Conservation (phyloP, 2,888 invertebrate genomes). For the Dorcus parallelipipedus region DNA sequence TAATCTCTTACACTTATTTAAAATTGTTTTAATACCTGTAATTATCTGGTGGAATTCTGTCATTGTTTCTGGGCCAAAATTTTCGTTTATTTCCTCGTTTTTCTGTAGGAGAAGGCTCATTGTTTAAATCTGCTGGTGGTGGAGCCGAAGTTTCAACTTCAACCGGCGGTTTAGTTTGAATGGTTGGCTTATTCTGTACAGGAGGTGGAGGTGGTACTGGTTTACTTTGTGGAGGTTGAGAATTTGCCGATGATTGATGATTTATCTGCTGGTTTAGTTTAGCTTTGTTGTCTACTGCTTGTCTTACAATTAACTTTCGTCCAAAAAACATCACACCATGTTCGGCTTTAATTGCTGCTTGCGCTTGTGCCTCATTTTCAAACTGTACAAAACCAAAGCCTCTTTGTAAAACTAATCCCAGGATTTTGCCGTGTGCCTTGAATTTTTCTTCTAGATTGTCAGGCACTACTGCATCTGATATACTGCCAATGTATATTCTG, state of each 20-base stretch:
- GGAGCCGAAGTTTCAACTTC: slow-evolving; percentile 1
- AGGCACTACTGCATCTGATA: slow-evolving; percentile 59
- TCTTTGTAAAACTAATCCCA: slow-evolving; percentile 68
- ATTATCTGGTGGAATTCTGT: slow-evolving; percentile 11
- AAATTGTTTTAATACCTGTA: slow-evolving; percentile 6
- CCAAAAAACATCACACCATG: slow-evolving; percentile 70
- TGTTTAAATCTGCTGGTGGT: neutral
- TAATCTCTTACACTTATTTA: neutral
- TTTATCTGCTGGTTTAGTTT: slow-evolving; percentile 36
- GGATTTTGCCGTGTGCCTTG: slow-evolving; percentile 66
- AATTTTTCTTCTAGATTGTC: slow-evolving; percentile 73
- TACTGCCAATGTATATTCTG: slow-evolving; percentile 78
- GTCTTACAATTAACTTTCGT: slow-evolving; percentile 64
- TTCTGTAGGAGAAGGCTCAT: slow-evolving; percentile 5
- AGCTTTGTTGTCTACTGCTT: slow-evolving; percentile 52
- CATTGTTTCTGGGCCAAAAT: slow-evolving; percentile 12
- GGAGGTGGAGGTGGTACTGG: neutral
- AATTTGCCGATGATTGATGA: slow-evolving; percentile 32
- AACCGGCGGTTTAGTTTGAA: slow-evolving; percentile 7
- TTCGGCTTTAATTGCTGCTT: slow-evolving; percentile 68
- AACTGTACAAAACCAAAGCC: slow-evolving; percentile 89
- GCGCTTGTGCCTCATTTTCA: slow-evolving; percentile 70
- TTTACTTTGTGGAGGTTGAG: slow-evolving; percentile 1
- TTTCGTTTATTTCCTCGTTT: slow-evolving; percentile 16
- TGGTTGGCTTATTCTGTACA: slow-evolving; percentile 7